Evolutionary conservation across 2,797 vertebrate genomes (phyloP), one percentile per base, ranked within the genome.

Genomic region (Siniperca undulata): DNA sequence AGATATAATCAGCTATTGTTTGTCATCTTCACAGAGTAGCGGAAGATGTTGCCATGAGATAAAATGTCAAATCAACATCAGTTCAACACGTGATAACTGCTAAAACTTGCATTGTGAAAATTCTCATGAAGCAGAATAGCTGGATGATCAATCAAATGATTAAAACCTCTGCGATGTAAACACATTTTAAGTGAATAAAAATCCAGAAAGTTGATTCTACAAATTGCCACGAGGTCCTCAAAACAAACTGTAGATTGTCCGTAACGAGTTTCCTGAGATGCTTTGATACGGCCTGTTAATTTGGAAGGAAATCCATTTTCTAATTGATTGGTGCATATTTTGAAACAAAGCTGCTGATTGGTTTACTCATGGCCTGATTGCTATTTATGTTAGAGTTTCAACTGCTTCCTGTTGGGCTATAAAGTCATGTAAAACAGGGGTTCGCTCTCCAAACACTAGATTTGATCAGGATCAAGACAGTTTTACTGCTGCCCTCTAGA

Each of bases 301-400:
- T 91, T 94, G 91, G 83, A 94, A 89, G 91, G 88, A 94, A 94
- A 95, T 91, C 81, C 88, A 91, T 90, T 88, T 84, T 77, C 91
- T 96, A 95, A 96, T 94, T 94, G 91, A 94, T 96, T 92, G 89
- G 77, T 86, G 91, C 89, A 86, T 86, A 90, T 90, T 93, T 93
- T 82, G 86, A 92, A 94, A 94, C 90, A 90, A 90, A 85, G 90
- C 81, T 80, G 88, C 92, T 93, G 95, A 95, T 94, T 95, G 93
- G 92, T 95, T 95, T 95, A 95, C 90, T 91, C 77, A 75, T 81
- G 88, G 82, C 87, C 78, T 95, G 94, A 96, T 96, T 95, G 84
- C 88, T 96, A 93, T 96, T 96, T 96, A 95, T 90, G 91, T 95
- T 94, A 78, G 69, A 55, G 83, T 92, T 90, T 89, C 85, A 92